Evolutionary conservation across 2,797 vertebrate genomes (phyloP), one percentile per base, ranked within the genome.

Genomic region (Nasua narica): DNA sequence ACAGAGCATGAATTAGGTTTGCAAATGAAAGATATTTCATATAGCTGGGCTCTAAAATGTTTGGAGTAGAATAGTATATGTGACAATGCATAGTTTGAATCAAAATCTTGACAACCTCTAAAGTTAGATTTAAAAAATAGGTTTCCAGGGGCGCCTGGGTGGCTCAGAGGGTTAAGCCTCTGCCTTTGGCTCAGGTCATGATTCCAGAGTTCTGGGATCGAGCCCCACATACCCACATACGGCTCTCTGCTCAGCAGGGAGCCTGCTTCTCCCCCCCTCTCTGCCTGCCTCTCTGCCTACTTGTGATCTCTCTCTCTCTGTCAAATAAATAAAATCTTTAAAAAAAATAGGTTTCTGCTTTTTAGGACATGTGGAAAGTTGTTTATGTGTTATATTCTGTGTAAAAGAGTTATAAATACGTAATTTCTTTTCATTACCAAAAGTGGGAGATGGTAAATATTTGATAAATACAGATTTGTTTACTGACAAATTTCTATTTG

Each of bases 401-500:
- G 23, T 65, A 72, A 92, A 94, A 90, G 0, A 4, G 19, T 10
- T 96, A 82, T 93, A 35, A 88, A 37, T 87, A 86, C 83, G 70
- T 54, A 0, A 46, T 87, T 96, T 88, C 9, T 11, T 79, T 85
- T 3, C 0, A n/a, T 65, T 35, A 0, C 35, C 13, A 87, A 18
- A 11, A 89, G 48, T 65, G 32, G 69, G 21, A 91, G 4, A 5
- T 77, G 16, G 7, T 21, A 93, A 85, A 70, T 27, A 82, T n/a
- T 78, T 90, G 43, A 50, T 79, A 60, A 62, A 82, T 82, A 87
- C 46, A 96, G 82, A 95, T 95, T 67, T 95, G 1, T 69, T 96
- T 67, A 9, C 29, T 60, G 11, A 37, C 78, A 91, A 83, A 87
- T 83, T 89, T 72, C 19, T 56, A 7, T 37, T 79, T 91, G 32